A percentile compares a stretch with the other conserved stretches of the same genome.
phyloP scores from a whole-genome alignment of 2,797 vertebrate genomes.

The Pygocentrus nattereri region DNA sequence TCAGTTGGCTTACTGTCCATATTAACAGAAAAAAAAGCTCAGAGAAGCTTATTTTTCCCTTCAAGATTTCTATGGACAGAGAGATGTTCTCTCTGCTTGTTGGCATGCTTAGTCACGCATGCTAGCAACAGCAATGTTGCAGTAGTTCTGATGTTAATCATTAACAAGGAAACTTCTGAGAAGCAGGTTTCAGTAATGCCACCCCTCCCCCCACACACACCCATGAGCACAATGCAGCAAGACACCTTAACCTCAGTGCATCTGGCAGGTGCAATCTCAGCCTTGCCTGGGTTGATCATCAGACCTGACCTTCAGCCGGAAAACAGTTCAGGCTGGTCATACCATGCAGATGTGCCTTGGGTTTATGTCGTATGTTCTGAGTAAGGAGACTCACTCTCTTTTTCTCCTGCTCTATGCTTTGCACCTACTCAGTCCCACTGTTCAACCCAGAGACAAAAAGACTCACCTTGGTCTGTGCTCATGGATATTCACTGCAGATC shows the following conservation, averaged over 20 bases:
- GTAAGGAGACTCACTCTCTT: slow-evolving; percentile 65
- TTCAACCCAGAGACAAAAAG: not conserved
- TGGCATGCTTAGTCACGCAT: too few relatives aligned
- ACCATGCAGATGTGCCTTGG: slow-evolving; percentile 83
- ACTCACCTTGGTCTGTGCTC: slow-evolving; percentile 1
- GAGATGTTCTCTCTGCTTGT: not conserved
- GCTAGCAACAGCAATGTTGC: not conserved
- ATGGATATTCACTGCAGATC: not conserved
- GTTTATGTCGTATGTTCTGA: slow-evolving; percentile 77
- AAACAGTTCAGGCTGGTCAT: slow-evolving; percentile 75
- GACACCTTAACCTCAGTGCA: slow-evolving; percentile 10
- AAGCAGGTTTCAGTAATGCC: not conserved
- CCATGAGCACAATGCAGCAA: slow-evolving; percentile 28
- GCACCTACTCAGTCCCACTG: not conserved
- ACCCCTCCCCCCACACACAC: not conserved
- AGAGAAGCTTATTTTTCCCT: not conserved
- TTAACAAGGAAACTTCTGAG: not conserved
- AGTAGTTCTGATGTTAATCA: not conserved
- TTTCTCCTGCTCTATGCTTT: slow-evolving; percentile 47
- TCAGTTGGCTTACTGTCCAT: not conserved
- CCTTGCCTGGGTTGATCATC: slow-evolving; percentile 3
- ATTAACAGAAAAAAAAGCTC: not conserved
- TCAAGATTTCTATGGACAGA: not conserved
- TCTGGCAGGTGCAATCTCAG: slow-evolving; percentile 29
- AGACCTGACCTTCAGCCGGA: slow-evolving; percentile 65